Evolutionary conservation across 2,113 vertebrate genomes (phyloP).

Genomic region (Cavia porcellus): DNA sequence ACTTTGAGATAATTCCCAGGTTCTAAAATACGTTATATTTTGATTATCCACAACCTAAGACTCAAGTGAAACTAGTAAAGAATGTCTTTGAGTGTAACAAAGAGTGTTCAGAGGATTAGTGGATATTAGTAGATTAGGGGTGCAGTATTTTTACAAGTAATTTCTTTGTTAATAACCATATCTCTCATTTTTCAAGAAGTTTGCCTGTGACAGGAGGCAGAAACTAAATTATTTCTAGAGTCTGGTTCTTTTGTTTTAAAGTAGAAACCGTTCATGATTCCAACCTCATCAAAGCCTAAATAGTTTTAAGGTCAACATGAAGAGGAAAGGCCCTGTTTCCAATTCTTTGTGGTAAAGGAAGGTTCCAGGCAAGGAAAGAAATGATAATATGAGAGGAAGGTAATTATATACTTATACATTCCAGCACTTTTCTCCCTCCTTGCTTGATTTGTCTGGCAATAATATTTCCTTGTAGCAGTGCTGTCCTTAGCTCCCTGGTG

Average conservation of each 20-base stretch:
- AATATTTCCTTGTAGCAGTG: no score
- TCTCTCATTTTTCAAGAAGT: background rate
- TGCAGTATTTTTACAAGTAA: background rate
- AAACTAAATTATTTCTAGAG: background rate
- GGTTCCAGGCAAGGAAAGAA: no score
- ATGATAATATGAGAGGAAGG: no score
- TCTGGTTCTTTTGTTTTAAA: background rate
- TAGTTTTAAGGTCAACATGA: background rate
- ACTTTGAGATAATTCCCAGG: background rate
- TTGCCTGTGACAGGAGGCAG: background rate
- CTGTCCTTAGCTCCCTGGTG: no score
- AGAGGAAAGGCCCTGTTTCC: background rate
- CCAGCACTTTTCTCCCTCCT: no score
- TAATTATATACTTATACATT: no score
- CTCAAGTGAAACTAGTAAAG: background rate
- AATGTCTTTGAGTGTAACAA: background rate
- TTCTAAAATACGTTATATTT: background rate
- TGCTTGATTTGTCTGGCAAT: no score
- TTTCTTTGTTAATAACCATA: background rate
- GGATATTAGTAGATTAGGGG: no score
- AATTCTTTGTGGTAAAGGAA: no score
- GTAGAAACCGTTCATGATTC: background rate
- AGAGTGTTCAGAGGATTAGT: background rate
- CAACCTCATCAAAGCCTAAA: no score
- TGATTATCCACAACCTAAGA: background rate